Conservation (phyloP, 1,140 invertebrate genomes). For the Amphibalanus amphitrite region DNA sequence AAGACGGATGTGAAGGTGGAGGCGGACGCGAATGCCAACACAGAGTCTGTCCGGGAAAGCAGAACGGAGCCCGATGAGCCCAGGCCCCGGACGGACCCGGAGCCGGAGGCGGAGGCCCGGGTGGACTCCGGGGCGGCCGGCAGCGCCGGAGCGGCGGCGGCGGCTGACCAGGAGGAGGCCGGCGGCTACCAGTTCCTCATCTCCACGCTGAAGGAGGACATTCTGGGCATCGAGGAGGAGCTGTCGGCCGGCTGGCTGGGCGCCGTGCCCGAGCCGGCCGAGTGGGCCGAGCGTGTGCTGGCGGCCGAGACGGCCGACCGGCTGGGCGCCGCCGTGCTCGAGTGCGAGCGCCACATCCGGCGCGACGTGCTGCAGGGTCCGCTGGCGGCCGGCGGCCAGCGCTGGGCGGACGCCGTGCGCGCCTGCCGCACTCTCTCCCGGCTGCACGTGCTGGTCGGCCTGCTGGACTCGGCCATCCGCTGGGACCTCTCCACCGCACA, state of each 20-base stretch:
- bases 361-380: neutral
- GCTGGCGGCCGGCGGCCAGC: conserved; percentile 1
- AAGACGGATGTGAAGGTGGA: too few relatives aligned
- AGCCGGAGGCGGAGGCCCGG: conserved; percentile 3
- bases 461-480: conserved; percentile 29
- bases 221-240: conserved; percentile 22
- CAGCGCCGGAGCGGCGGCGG: too few relatives aligned
- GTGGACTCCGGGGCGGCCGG: too few relatives aligned
- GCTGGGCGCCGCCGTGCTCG: neutral
- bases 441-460: conserved; percentile 28
- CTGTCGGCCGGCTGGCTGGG: conserved; percentile 25
- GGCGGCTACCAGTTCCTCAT: conserved; percentile 11
- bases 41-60: neutral
- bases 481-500: conserved; percentile 33
- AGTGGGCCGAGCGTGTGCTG: conserved; percentile 19
- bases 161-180: conserved; percentile 8
- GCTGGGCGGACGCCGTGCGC: conserved; percentile 27
- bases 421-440: conserved; percentile 25
- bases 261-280: conserved; percentile 23
- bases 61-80: neutral
- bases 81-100: neutral
- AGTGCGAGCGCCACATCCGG: neutral
- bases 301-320: neutral
- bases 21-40: too few relatives aligned
- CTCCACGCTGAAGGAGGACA: conserved; percentile 15